Evolutionary conservation across 2,888 invertebrate genomes (phyloP).

Genomic region (Cryptophagus acutangulus): DNA sequence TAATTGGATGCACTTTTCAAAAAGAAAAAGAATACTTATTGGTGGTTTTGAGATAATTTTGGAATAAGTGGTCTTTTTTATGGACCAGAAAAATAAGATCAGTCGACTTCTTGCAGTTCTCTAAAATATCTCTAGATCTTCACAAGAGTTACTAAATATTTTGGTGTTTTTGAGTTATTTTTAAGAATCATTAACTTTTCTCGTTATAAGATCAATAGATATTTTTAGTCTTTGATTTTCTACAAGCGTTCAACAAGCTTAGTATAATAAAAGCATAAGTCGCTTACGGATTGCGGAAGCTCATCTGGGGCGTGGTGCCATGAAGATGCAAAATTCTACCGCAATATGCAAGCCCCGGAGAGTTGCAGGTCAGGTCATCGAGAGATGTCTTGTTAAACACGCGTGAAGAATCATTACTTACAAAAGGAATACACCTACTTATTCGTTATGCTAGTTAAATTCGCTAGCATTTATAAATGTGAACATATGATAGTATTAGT

Average conservation of each 20-base stretch:
- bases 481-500: too few relatives aligned
- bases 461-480: too few relatives aligned
- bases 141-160: too few relatives aligned
- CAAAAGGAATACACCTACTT: conserved; percentile 25
- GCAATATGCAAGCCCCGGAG: conserved; percentile 20
- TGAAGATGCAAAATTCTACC: conserved; percentile 28
- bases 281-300: conserved; percentile 34
- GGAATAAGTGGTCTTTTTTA: too few relatives aligned
- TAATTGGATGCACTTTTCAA: too few relatives aligned
- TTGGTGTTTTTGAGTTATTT: too few relatives aligned
- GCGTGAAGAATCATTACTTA: conserved; percentile 24
- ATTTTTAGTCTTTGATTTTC: background rate
- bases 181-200: too few relatives aligned
- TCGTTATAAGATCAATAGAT: too few relatives aligned
- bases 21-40: too few relatives aligned
- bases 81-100: background rate
- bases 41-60: too few relatives aligned
- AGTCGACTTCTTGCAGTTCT: background rate
- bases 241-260: background rate
- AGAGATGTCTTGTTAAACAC: conserved; percentile 24
- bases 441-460: conserved; percentile 9
- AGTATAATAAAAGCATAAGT: conserved; percentile 4
- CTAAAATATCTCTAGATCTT: too few relatives aligned
- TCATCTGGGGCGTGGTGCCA: conserved; percentile 30
- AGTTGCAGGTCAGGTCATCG: conserved; percentile 25